Base-by-base conservation (phyloP, 2,888 invertebrate genomes). In the Ptycholaimellus sp. region DNA sequence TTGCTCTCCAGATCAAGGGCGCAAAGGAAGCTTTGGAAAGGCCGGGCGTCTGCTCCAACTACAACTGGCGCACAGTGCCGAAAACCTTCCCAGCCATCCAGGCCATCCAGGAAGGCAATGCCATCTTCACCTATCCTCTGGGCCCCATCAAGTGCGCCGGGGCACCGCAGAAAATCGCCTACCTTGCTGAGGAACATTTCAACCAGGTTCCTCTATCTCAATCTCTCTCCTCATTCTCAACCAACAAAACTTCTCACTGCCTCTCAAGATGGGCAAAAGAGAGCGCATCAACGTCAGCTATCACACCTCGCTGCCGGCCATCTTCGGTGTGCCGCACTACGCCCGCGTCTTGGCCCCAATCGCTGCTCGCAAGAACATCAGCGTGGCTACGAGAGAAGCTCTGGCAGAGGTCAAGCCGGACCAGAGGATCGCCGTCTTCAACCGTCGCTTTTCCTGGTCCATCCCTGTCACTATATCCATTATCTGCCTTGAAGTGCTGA, bases 101-200 rank as follows among this genome's bases (percentile, higher is more conserved):
- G 49, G 63, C 64, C 20, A 73, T 82, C 42, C 63, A 70, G 38
- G 62, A 65, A 0, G 87, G 85, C 1, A 47, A 44, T 18, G 82
- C 78, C 0, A 65, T 90, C 40, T 96, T 93, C 59, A 87, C 90
- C 1, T 83, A 74, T 59, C 96, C 96, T 0, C 72, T 73, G 51
- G 70, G 76, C 1, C 74, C 78, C 0, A 75, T 96, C 33, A 96
- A 96, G 61, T 96, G 96, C 60, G 80, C 90, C 0, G 96, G 96
- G 0, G 93, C 93, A 2, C 90, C 93, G 19, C 93, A 93, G 64
- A 96, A 96, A 65, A 83, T 87, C 40, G 72, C 74, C 49, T 93
- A 90, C 55, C 66, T 96, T 27, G 67, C 81, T 0, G 93, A 96
- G 41, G 72, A 82, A 39, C 76, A 73, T 59, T 71, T 83, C 42